Evolutionary conservation across 1,140 invertebrate genomes (phyloP).

Genomic region (Drosophila saltans): DNA sequence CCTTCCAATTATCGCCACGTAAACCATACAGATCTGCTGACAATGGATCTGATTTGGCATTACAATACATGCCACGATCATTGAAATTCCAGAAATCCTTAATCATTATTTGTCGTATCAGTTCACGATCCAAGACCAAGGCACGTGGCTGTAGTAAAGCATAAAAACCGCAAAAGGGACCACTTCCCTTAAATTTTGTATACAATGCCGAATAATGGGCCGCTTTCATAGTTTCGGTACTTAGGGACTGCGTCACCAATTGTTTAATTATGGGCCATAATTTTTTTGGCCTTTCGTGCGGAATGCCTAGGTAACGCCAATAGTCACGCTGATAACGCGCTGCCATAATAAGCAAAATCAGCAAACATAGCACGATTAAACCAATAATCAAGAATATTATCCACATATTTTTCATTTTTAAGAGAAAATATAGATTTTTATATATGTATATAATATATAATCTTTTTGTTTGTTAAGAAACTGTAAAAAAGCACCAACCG

Average conservation of each 20-base stretch:
- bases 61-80: constrained; percentile 84
- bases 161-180: constrained; percentile 79
- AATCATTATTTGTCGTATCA: constrained; percentile 85
- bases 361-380: constrained; percentile 56
- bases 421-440: background rate
- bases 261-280: constrained; percentile 65
- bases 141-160: constrained; percentile 68
- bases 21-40: constrained; percentile 84
- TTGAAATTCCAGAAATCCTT: constrained; percentile 86
- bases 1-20: constrained; percentile 85
- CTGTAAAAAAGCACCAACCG: background rate
- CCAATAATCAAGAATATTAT: constrained; percentile 68
- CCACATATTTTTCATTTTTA: constrained; percentile 65
- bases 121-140: constrained; percentile 83
- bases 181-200: constrained; percentile 70
- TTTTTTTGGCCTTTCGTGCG: constrained; percentile 72
- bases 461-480: constrained; percentile 21
- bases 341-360: constrained; percentile 58
- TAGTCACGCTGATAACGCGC: constrained; percentile 74
- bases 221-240: constrained; percentile 60
- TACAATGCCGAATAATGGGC: constrained; percentile 65
- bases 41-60: constrained; percentile 84
- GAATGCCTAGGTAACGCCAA: constrained; percentile 72
- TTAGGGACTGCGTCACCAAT: constrained; percentile 56
- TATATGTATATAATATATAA: constrained; percentile 11